phyloP scores from a whole-genome alignment of 2,888 invertebrate species.

The Acronicta alni region DNA sequence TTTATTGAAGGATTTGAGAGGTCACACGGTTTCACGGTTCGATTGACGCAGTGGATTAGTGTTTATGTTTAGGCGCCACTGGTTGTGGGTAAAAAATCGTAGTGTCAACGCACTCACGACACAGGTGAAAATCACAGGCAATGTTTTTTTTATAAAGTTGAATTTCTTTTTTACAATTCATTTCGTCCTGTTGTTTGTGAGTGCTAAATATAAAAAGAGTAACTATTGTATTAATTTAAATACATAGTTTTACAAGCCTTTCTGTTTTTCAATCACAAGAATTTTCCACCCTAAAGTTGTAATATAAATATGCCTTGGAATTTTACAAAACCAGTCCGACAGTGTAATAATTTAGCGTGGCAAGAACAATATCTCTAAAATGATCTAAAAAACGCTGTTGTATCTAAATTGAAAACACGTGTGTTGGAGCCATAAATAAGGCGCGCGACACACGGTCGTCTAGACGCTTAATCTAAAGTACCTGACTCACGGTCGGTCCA shows the following conservation, averaged over 20 bases:
- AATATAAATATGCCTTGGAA: neutral
- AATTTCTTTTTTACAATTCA: too few species aligned
- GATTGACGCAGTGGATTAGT: neutral
- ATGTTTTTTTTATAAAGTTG: too few species aligned
- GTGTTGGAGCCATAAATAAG: slow-evolving; percentile 68
- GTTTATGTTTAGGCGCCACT: neutral
- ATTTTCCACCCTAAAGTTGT: neutral
- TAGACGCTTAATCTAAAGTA: slow-evolving; percentile 74
- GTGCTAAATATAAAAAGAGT: too few species aligned
- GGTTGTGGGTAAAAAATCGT: too few species aligned
- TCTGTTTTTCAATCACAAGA: neutral
- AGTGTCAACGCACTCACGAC: too few species aligned
- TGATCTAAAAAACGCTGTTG: slow-evolving; percentile 49
- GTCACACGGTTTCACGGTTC: neutral
- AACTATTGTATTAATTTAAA: too few species aligned
- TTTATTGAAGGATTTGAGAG: slow-evolving; percentile 11
- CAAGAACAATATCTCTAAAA: slow-evolving; percentile 48
- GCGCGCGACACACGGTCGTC: slow-evolving; percentile 61
- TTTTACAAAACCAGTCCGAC: slow-evolving; percentile 2
- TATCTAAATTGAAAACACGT: slow-evolving; percentile 71
- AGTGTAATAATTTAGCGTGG: slow-evolving; percentile 20
- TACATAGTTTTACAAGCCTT: too few species aligned
- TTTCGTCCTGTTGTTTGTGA: too few species aligned
- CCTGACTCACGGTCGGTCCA: slow-evolving; percentile 67
- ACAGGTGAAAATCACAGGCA: too few species aligned